Percentiles rank a stretch among this genome's conserved stretches.
Evolutionary conservation across 2,888 invertebrate genomes (phyloP).

Genomic region (Microctonus aethiopoides): DNA sequence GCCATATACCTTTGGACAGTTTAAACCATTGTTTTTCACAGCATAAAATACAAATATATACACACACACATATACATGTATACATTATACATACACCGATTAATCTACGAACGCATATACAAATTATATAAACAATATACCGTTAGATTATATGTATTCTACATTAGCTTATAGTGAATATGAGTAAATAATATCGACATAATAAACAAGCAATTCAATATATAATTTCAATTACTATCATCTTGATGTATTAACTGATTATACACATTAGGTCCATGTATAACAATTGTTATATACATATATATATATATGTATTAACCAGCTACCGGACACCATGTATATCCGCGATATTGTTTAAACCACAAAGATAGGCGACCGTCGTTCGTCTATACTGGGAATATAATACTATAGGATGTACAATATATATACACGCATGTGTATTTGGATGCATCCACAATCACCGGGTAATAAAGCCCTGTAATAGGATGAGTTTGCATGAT

Average conservation of each 20-base stretch:
- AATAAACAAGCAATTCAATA: too few relatives aligned
- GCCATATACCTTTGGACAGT: constrained; percentile 21
- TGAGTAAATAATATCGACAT: too few relatives aligned
- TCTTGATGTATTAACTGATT: not conserved
- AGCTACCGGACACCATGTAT: not conserved
- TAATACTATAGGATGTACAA: too few relatives aligned
- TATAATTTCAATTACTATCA: not conserved
- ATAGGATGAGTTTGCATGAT: constrained; percentile 18
- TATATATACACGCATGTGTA: not conserved
- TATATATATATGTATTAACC: not conserved
- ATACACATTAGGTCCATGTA: not conserved
- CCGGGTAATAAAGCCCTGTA: constrained; percentile 17
- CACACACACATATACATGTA: too few relatives aligned
- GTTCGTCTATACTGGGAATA: not conserved
- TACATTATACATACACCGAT: too few relatives aligned
- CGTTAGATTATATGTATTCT: not conserved
- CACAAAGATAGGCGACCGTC: not conserved
- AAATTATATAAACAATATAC: not conserved
- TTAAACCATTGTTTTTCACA: constrained; percentile 10
- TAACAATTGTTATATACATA: not conserved
- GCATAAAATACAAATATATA: too few relatives aligned
- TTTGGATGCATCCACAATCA: constrained; percentile 6
- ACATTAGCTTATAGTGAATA: too few relatives aligned
- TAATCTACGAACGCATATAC: not conserved
- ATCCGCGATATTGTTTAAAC: not conserved